Base-by-base conservation (phyloP, 1,140 invertebrate genomes). In the Zophobas morio region DNA sequence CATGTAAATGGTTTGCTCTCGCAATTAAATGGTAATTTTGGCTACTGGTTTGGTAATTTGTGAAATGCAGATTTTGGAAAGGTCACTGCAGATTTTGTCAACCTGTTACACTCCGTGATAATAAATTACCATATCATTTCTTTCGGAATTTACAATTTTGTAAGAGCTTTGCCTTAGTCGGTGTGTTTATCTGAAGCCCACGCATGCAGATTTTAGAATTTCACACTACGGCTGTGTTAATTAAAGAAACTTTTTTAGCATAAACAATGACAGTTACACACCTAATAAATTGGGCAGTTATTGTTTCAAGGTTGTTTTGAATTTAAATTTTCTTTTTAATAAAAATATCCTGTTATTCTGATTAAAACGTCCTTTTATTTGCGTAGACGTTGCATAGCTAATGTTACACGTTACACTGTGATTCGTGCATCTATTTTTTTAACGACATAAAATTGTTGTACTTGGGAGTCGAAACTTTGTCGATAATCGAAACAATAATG, bases 61-160 rank as follows among this genome's bases (percentile, higher is more conserved):
- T 46, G 8, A 46, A 46, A 46, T 46, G 42, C 42, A 46, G 42
- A 46, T 46, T 46, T 8, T 3, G 4, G 2, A 51, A 51, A 51
- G 49, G 49, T 51, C 49, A 51, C 49, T 46, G 42, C 42, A 46
- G 20, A 51, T 51, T 51, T 51, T 51, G n/a, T 51, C 49, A 51
- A 51, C 49, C 49, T 51, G 4, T 51, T 8, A 3, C 3, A 46
- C 42, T 20, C 20, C 20, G 20, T 20, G 20, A 20, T 20, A 20
- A 20, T 20, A 20, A 20, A 46, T 51, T 20, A 51, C n/a, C n/a
- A 20, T 4, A 20, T n/a, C 49, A 51, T 20, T 20, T 51, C 4
- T 4, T 6, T 51, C n/a, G n/a, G 49, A 51, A 51, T 51, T 20
- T 20, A 20, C 6, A 51, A 4, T 51, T 51, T 51, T 6, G 49